Percentiles rank a stretch among this genome's conserved stretches.
Conservation (phyloP, 2,797 vertebrate species). For the Phataginus tetradactyla region DNA sequence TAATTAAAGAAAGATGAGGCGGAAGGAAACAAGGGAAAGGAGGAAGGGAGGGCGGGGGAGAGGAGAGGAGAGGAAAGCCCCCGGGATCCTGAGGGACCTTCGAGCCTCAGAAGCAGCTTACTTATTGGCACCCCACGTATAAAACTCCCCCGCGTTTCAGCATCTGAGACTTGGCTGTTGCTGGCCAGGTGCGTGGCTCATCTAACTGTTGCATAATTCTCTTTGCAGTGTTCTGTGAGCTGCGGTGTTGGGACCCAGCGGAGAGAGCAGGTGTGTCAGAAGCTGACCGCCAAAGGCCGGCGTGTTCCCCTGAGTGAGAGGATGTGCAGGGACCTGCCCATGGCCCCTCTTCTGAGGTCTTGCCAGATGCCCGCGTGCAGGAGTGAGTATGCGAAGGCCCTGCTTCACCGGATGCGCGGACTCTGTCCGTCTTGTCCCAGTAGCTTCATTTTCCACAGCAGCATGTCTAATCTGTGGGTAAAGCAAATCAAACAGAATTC, state of each 20-base stretch:
- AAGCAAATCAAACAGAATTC: background rate
- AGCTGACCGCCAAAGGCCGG: conserved; percentile 87
- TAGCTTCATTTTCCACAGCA: background rate
- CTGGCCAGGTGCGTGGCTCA: too few relatives aligned
- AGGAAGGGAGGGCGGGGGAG: background rate
- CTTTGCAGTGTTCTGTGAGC: conserved; percentile 92
- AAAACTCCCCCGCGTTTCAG: background rate
- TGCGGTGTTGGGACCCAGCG: conserved; percentile 93
- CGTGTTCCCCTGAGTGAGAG: conserved; percentile 85
- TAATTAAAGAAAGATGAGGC: background rate
- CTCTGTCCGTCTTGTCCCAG: rapidly evolving
- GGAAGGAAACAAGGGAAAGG: background rate
- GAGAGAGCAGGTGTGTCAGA: conserved; percentile 89
- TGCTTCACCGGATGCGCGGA: background rate
- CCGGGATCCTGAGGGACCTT: too few relatives aligned
- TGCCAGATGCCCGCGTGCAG: conserved; percentile 91
- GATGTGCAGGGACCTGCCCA: conserved; percentile 85
- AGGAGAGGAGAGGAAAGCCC: background rate
- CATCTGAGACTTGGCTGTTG: rapidly evolving
- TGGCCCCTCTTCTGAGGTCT: conserved; percentile 87
- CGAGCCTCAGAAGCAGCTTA: background rate
- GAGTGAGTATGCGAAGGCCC: conserved; percentile 87
- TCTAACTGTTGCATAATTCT: background rate
- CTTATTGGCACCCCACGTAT: rapidly evolving
- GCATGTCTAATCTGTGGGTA: background rate